Base-by-base conservation (phyloP, 2,888 invertebrate genomes). In the Allolobophora icterica region DNA sequence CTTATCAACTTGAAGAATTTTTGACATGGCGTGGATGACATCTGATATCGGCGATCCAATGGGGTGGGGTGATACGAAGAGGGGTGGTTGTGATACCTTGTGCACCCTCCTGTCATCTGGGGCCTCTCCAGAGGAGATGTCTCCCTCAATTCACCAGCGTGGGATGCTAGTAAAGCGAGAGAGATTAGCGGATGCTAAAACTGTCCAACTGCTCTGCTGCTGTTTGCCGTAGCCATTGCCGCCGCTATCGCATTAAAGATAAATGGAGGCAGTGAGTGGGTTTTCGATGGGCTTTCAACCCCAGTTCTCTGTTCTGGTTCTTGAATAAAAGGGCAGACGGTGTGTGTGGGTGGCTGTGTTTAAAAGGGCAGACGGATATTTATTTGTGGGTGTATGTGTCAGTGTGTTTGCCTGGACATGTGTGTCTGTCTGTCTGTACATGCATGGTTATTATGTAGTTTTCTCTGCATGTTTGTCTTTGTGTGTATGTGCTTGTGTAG, bases 261-360 rank as follows among this genome's bases (percentile, higher is more conserved):
- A 71, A 71, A 71, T 71, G n/a, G 71, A 71, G n/a, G 19, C n/a
- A 71, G 0, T 8, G 71, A 71, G 71, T 71, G 71, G 71, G n/a
- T 71, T 17, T 71, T 71, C 11, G n/a, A 71, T 71, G 71, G 71
- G 71, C 30, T 71, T 71, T n/a, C 71, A 71, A 71, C 71, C 71
- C 71, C 71, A 71, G 71, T 71, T 71, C 24, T 71, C 71, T 71
- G 71, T n/a, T 71, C 71, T 71, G n/a, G 71, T 71, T 71, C 71
- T 71, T 71, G 30, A n/a, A n/a, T 71, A n/a, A 71, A n/a, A 71
- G 71, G 71, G 71, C 71, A 71, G 71, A 71, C 30, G 30, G 71
- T 71, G n/a, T 58, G 24, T n/a, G n/a, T 30, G 30, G 30, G 71
- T 71, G 71, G 0, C 24, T 71, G n/a, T 71, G 71, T n/a, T n/a